These are phyloP conservation scores for Delphinus delphis DNA, from an alignment of 2,113 vertebrate species.

Conservation along the genomic window DNA sequence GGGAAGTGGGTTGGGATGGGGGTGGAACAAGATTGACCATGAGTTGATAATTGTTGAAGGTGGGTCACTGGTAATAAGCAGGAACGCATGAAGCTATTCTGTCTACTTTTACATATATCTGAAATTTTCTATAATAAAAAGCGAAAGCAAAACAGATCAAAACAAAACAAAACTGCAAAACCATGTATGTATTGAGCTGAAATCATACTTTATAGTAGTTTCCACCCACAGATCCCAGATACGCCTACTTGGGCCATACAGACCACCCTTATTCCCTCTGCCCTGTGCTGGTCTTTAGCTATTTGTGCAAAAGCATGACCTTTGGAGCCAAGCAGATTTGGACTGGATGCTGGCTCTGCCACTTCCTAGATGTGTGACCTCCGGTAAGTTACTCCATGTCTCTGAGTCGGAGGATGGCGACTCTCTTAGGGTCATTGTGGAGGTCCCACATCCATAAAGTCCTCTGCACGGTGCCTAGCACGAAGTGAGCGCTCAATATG, in stretches of 20 bases:
- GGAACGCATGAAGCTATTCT: background rate
- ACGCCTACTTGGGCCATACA: conserved; percentile 8
- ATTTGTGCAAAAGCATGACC: conserved; percentile 31
- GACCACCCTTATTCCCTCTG: conserved; percentile 25
- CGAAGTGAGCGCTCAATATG: background rate
- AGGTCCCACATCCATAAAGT: background rate
- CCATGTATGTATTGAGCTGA: background rate
- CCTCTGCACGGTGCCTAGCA: background rate
- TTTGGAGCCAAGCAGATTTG: conserved; percentile 40
- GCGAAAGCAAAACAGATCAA: conserved; percentile 42
- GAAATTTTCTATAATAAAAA: conserved; percentile 54
- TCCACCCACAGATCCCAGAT: conserved; percentile 46
- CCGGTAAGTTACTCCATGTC: background rate
- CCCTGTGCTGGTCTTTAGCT: conserved; percentile 16
- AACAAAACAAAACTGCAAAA: conserved; percentile 44
- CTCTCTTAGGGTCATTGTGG: background rate
- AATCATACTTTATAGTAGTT: conserved; percentile 55
- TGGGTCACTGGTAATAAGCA: background rate
- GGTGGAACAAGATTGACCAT: background rate
- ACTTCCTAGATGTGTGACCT: conserved; percentile 17
- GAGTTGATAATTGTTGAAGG: background rate
- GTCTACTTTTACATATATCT: background rate
- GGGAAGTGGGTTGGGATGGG: background rate
- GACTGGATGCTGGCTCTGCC: background rate
- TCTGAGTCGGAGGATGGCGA: background rate